Percentiles rank a stretch among this genome's conserved stretches.
These are phyloP conservation scores for Limnephilus lunatus DNA, from an alignment of 2,888 invertebrate species.

Conservation along the genomic window DNA sequence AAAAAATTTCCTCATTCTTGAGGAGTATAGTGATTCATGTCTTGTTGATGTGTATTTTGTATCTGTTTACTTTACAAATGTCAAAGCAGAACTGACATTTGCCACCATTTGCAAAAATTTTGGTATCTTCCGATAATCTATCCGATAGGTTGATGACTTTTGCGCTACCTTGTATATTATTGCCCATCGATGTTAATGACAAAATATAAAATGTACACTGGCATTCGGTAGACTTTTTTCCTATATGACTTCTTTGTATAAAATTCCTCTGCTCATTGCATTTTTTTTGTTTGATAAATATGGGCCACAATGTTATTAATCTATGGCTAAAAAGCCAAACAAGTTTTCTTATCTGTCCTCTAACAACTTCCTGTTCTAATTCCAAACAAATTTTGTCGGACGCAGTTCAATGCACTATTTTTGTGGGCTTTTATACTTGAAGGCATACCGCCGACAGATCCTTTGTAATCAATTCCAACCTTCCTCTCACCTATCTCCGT, in stretches of 20 bases:
- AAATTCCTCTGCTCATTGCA: background rate
- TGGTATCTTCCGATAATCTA: no score
- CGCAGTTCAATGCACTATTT: background rate
- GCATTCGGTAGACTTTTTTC: background rate
- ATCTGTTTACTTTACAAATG: no score
- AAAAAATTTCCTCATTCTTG: no score
- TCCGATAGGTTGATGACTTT: no score
- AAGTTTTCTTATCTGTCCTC: background rate
- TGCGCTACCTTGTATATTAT: no score
- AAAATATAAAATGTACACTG: background rate
- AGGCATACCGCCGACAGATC: background rate
- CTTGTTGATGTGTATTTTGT: no score
- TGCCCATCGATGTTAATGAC: background rate
- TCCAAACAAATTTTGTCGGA: background rate
- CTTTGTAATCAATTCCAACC: background rate
- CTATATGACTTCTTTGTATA: background rate
- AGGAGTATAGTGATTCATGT: no score
- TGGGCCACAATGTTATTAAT: background rate
- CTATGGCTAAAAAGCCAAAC: background rate
- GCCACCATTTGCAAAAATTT: no score
- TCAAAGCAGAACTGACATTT: no score
- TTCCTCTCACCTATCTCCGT: no score
- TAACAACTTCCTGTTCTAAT: conserved; percentile 6
- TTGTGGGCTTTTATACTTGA: background rate
- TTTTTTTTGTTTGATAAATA: background rate